phyloP scores from a whole-genome alignment of 2,113 vertebrate species.

The Hemibates koningsi region DNA sequence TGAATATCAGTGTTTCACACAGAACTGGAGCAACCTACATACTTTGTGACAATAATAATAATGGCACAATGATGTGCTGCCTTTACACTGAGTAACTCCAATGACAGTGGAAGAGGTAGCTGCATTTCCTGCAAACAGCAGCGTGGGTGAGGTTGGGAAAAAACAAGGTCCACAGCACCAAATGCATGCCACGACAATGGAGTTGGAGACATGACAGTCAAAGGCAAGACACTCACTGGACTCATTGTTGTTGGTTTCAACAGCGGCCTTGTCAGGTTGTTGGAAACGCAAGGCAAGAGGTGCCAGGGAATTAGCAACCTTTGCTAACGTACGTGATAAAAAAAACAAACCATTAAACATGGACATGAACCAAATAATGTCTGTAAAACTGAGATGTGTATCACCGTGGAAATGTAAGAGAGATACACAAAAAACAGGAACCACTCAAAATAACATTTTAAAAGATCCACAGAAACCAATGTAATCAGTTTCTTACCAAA shows the following conservation, averaged over 20 bases:
- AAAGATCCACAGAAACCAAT: background rate
- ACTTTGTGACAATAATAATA: background rate
- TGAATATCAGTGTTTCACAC: background rate
- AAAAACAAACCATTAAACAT: background rate
- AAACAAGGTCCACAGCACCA: background rate
- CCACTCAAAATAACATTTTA: background rate
- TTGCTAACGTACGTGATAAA: background rate
- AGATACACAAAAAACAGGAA: background rate
- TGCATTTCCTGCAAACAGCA: background rate
- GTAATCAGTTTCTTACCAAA: background rate
- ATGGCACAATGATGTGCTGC: background rate
- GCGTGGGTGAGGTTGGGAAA: background rate
- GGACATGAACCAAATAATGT: background rate
- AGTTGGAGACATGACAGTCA: background rate
- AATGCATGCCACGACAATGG: background rate
- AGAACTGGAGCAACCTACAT: background rate
- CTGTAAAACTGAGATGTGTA: background rate
- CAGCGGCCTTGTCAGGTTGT: background rate
- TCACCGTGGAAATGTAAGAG: background rate
- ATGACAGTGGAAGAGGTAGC: background rate
- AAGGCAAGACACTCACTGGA: background rate
- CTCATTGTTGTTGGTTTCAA: background rate
- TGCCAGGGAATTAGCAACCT: background rate
- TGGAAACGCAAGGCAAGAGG: background rate
- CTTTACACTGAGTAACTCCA: background rate